Evolutionary conservation across 1,140 invertebrate genomes (phyloP).

Genomic region (Amphibalanus amphitrite): DNA sequence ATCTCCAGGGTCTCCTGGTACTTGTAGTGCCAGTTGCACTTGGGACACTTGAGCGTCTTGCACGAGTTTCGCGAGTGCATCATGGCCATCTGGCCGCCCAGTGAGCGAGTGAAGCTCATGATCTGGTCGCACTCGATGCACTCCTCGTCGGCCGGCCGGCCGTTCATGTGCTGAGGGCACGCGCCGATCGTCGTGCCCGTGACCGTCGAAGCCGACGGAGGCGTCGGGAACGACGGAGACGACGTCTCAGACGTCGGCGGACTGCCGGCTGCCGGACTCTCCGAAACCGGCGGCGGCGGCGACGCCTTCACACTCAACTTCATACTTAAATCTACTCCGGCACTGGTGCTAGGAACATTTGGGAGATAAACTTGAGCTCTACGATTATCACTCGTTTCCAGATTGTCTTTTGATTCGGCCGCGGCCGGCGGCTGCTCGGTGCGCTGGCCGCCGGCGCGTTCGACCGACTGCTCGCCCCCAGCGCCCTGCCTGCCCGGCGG

Average conservation of each 20-base stretch:
- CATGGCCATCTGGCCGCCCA: neutral
- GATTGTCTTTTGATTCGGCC: slow-evolving; percentile 4
- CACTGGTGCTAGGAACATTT: neutral
- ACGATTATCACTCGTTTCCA: neutral
- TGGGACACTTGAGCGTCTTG: slow-evolving; percentile 90
- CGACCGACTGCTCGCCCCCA: no score
- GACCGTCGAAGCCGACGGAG: slow-evolving; percentile 27
- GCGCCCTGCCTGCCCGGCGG: slow-evolving; percentile 4
- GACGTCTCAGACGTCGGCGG: slow-evolving; percentile 16
- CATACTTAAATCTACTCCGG: neutral
- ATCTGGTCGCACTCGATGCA: slow-evolving; percentile 89
- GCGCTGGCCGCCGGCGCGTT: no score
- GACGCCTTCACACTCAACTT: slow-evolving; percentile 2
- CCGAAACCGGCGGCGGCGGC: slow-evolving; percentile 14
- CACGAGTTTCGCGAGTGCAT: slow-evolving; percentile 25
- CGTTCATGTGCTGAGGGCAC: slow-evolving; percentile 30
- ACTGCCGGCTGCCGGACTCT: slow-evolving; percentile 16
- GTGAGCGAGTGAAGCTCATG: slow-evolving; percentile 46
- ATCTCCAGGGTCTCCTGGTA: slow-evolving; percentile 99
- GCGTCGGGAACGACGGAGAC: slow-evolving; percentile 31
- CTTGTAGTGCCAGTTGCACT: slow-evolving; percentile 99
- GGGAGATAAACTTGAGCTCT: neutral
- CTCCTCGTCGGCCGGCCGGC: slow-evolving; percentile 41
- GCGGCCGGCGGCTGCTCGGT: slow-evolving; percentile 9
- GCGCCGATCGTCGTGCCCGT: slow-evolving; percentile 57